Evolutionary conservation across 2,797 vertebrate genomes (phyloP).

Genomic region (Dendrocincla tyrannina): DNA sequence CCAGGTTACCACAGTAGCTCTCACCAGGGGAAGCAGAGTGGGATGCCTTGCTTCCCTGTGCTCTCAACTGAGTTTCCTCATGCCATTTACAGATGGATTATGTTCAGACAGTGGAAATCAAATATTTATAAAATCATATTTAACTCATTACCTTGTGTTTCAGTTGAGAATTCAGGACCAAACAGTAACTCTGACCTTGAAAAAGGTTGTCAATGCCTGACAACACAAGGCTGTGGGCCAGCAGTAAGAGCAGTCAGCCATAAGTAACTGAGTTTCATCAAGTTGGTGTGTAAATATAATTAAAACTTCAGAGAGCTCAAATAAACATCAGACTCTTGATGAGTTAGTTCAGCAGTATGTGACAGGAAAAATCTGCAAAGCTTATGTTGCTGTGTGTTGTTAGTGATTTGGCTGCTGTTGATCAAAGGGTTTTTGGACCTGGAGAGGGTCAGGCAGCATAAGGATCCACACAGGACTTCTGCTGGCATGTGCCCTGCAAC

Average conservation of each 20-base stretch:
- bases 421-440: neutral
- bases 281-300: constrained; percentile 17
- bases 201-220: neutral
- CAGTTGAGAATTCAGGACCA: neutral
- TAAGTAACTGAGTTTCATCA: constrained; percentile 25
- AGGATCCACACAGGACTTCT: neutral
- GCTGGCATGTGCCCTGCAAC: fast-evolving
- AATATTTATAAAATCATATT: constrained; percentile 51
- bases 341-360: neutral
- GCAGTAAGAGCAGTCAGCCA: neutral
- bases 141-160: constrained; percentile 34
- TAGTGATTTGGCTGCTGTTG: neutral
- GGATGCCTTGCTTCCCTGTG: neutral
- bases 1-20: neutral
- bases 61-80: neutral
- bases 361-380: constrained; percentile 12
- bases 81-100: constrained; percentile 11
- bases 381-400: neutral
- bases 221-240: neutral
- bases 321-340: neutral
- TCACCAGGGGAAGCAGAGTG: neutral
- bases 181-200: neutral
- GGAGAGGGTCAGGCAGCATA: fast-evolving
- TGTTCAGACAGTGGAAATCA: neutral
- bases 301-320: constrained; percentile 36